Evolutionary conservation across 2,888 invertebrate species (phyloP).

Genomic region (Brachypalpus laphriformis): DNA sequence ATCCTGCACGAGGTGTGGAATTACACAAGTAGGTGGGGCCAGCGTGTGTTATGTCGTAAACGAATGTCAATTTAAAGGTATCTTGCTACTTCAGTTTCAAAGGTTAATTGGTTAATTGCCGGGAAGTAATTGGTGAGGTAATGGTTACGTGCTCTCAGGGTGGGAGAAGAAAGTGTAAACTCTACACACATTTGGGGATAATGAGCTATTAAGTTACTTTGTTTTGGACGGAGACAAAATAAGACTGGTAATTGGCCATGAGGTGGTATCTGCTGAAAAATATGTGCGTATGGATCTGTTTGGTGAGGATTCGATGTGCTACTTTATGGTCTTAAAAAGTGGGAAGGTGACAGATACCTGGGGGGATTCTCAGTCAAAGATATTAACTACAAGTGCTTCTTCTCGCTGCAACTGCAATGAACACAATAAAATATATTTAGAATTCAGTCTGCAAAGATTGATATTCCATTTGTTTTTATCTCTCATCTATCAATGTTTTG

Average conservation of each 20-base stretch:
- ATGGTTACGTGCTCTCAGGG: background rate
- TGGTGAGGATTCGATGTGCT: no score
- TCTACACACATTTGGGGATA: background rate
- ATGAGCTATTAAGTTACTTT: conserved; percentile 30
- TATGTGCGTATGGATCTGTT: no score
- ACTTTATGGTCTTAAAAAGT: no score
- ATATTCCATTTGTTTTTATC: no score
- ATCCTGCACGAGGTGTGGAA: background rate
- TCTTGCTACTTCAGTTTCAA: conserved; percentile 16
- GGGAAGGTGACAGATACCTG: no score
- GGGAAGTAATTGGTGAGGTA: background rate
- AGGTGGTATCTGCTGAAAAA: no score
- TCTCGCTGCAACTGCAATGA: no score
- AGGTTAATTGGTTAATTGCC: conserved; percentile 58
- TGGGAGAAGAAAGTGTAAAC: background rate
- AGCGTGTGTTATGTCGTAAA: background rate
- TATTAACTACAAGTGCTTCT: no score
- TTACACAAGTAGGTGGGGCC: background rate
- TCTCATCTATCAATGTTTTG: no score
- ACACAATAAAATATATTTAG: no score
- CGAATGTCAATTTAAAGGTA: conserved; percentile 27
- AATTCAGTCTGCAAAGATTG: no score
- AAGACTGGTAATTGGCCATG: background rate
- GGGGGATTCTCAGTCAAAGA: no score
- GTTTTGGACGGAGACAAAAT: background rate